Percentiles rank a stretch among this genome's conserved stretches.
Evolutionary conservation across 2,888 invertebrate species (phyloP).

Genomic region (Lathronympha strigana): DNA sequence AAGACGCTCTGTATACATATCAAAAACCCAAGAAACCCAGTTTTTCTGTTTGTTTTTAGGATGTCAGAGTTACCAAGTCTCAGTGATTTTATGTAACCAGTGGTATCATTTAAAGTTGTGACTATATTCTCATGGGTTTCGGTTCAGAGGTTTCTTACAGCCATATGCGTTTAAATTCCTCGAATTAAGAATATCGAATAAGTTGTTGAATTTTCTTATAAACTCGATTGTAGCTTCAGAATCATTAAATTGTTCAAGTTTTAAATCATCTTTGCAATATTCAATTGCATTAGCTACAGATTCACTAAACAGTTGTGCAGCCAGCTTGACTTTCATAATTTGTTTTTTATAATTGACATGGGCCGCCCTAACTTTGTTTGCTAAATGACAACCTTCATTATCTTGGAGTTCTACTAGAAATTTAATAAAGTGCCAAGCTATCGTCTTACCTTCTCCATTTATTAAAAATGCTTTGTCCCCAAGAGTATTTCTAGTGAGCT

Average conservation of each 20-base stretch:
- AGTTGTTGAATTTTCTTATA: conserved; percentile 6
- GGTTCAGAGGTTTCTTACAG: conserved; percentile 9
- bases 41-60: conserved; percentile 16
- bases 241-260: conserved; percentile 7
- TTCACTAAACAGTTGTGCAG: conserved; percentile 8
- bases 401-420: conserved; percentile 1
- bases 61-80: not conserved
- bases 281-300: conserved; percentile 13
- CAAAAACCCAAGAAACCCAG: conserved; percentile 22
- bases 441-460: not conserved
- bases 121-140: not conserved
- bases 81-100: conserved; percentile 2
- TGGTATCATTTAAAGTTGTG: not conserved
- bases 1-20: conserved; percentile 4
- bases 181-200: conserved; percentile 9
- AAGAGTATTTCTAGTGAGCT: conserved; percentile 3
- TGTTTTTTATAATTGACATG: conserved; percentile 8
- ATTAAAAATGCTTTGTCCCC: not conserved
- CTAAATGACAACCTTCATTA: conserved; percentile 8
- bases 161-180: conserved; percentile 18
- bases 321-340: conserved; percentile 10
- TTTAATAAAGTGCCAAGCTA: conserved; percentile 10
- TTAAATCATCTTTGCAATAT: conserved; percentile 5
- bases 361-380: not conserved
- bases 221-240: conserved; percentile 14